Evolutionary conservation across 2,797 vertebrate genomes (phyloP), one percentile per base, ranked within the genome.

Genomic region (Microctenopoma lineatum): DNA sequence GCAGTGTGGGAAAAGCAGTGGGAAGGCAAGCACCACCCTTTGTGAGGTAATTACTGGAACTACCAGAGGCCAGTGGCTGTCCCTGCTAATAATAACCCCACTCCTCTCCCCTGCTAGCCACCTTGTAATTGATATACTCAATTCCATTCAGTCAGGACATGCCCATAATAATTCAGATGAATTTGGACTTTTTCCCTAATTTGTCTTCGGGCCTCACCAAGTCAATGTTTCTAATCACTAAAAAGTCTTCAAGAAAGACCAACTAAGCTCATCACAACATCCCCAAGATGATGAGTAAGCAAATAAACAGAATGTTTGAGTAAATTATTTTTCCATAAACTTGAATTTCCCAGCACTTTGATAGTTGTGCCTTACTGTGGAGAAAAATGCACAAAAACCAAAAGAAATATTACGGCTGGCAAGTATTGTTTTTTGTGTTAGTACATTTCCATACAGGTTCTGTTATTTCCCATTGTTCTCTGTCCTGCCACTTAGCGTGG

Each of bases 31-130:
- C 89, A 92, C 87, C 91, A 87, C 88, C 92, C 91, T 94, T 94
- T 94, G 94, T 94, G 92, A 92, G 82, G 90, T 95, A 95, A 95
- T 95, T 94, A 94, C 93, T 94, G 93, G 93, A 95, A 94, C 93
- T 93, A 92, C 84, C 90, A 88, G 89, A 92, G 92, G 88, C 91
- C 92, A 93, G 92, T 89, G 89, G 90, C 85, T 90, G 91, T 79
- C 91, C 86, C 88, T 85, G 87, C 92, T 94, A 93, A 94, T 94
- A 93, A 94, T 93, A 93, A 93, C 91, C 92, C 90, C 87, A 61
- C 86, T 90, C 62, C 82, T 88, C 89, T 89, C 84, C 80, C 85
- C 90, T 85, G 89, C 90, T 84, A 89, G 93, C 92, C 90, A 92
- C 92, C 90, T 90, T 90, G 90, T 90, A 85, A 76, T 87, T 88